Evolutionary conservation across 2,113 vertebrate genomes (phyloP).

Genomic region (Turdus rufiventris): DNA sequence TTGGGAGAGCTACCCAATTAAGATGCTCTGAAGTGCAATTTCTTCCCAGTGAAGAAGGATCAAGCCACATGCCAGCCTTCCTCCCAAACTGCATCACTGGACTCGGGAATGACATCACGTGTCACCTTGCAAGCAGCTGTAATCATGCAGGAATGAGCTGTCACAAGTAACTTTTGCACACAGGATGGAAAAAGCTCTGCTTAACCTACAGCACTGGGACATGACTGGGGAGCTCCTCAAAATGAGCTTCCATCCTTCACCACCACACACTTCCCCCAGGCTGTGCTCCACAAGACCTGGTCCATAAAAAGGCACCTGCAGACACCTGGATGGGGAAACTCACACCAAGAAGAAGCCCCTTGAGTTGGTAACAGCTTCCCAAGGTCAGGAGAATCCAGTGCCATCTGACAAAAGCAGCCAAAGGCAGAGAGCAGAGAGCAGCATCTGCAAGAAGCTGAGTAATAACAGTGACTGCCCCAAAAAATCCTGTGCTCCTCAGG

Average conservation of each 20-base stretch:
- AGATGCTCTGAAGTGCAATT: not conserved
- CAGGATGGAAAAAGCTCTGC: not conserved
- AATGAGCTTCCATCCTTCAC: accelerated
- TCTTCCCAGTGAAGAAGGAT: not conserved
- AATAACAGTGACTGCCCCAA: not conserved
- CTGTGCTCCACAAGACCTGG: not conserved
- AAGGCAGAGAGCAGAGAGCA: not conserved
- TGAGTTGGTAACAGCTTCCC: not conserved
- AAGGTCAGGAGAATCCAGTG: not conserved
- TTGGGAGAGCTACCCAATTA: constrained; percentile 32
- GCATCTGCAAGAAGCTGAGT: not conserved
- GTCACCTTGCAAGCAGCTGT: constrained; percentile 45
- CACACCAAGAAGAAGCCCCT: not conserved
- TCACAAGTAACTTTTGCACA: not conserved
- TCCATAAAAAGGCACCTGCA: not conserved
- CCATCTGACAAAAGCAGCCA: not conserved
- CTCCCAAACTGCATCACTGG: not conserved
- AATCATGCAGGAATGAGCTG: not conserved
- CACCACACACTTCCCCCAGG: not conserved
- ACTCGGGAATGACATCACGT: not conserved
- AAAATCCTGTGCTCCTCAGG: not conserved
- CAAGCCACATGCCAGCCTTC: not conserved
- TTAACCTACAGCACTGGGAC: not conserved
- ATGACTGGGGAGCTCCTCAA: not conserved
- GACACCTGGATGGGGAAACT: not conserved